Percentiles rank a stretch among this genome's conserved stretches.
phyloP scores from a whole-genome alignment of 2,888 invertebrate species.

The Nycteola revayana region DNA sequence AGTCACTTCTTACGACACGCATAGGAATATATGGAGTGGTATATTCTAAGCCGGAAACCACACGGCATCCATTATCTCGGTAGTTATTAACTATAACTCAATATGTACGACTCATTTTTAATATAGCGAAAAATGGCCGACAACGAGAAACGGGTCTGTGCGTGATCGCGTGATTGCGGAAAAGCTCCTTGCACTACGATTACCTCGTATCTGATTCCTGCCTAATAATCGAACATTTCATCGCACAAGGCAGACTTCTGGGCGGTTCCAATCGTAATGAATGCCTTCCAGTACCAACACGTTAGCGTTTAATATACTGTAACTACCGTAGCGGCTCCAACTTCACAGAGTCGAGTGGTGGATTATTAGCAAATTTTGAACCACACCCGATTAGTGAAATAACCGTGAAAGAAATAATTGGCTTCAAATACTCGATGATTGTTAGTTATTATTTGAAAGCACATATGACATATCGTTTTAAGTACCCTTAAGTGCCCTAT shows the following conservation, averaged over 20 bases:
- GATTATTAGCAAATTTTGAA: slow-evolving; percentile 58
- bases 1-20: no score
- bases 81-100: slow-evolving; percentile 61
- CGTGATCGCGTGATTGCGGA: slow-evolving; percentile 58
- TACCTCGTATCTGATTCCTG: slow-evolving; percentile 56
- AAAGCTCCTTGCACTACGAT: slow-evolving; percentile 54
- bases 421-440: slow-evolving; percentile 42
- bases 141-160: no score
- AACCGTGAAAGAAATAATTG: slow-evolving; percentile 62
- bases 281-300: slow-evolving; percentile 54
- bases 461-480: slow-evolving; percentile 46
- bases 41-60: no score
- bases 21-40: no score
- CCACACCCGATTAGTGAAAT: slow-evolving; percentile 49
- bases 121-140: no score
- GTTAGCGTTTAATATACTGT: slow-evolving; percentile 64
- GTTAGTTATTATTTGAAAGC: slow-evolving; percentile 45
- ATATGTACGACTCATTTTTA: slow-evolving; percentile 42
- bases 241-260: slow-evolving; percentile 52
- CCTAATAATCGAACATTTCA: slow-evolving; percentile 62
- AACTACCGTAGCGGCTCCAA: slow-evolving; percentile 55
- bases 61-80: slow-evolving; percentile 62
- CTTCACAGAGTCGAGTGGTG: slow-evolving; percentile 48
- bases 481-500: background rate
- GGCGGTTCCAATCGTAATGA: slow-evolving; percentile 57